Conservation (phyloP, 2,113 vertebrate species). For the Takifugu bimaculatus region DNA sequence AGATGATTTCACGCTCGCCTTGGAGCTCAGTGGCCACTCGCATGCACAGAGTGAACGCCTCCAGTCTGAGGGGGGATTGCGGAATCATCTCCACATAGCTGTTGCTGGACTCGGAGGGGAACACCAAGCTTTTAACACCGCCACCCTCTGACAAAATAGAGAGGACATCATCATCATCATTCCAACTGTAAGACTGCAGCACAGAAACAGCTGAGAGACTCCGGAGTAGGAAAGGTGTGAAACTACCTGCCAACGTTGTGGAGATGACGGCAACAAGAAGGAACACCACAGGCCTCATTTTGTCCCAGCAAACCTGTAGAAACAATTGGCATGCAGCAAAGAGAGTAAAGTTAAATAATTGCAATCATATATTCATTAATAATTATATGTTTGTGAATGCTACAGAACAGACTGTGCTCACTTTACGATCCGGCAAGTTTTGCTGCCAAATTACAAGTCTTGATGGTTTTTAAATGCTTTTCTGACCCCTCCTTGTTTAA, state of each 20-base stretch:
- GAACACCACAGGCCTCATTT: constrained; percentile 7
- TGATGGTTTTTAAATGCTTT: no score
- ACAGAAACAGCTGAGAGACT: background rate
- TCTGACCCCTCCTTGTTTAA: no score
- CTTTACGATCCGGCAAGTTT: no score
- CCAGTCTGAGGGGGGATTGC: background rate
- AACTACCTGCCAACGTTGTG: constrained; percentile 10
- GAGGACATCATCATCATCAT: background rate
- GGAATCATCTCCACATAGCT: constrained; percentile 22
- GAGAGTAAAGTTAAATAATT: background rate
- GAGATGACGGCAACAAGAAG: background rate
- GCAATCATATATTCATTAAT: no score
- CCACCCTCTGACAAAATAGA: constrained; percentile 6
- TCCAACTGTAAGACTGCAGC: background rate
- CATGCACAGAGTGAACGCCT: constrained; percentile 48
- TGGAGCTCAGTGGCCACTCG: constrained; percentile 30
- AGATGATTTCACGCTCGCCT: constrained; percentile 2
- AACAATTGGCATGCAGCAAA: background rate
- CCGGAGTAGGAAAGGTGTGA: background rate
- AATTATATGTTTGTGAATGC: no score
- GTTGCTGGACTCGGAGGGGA: rapidly evolving
- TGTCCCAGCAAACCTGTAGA: constrained; percentile 11
- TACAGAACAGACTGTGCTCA: no score
- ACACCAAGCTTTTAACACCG: background rate
- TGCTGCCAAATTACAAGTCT: no score